Conservation (phyloP, 1,140 invertebrate species). For the Latrodectus geometricus region DNA sequence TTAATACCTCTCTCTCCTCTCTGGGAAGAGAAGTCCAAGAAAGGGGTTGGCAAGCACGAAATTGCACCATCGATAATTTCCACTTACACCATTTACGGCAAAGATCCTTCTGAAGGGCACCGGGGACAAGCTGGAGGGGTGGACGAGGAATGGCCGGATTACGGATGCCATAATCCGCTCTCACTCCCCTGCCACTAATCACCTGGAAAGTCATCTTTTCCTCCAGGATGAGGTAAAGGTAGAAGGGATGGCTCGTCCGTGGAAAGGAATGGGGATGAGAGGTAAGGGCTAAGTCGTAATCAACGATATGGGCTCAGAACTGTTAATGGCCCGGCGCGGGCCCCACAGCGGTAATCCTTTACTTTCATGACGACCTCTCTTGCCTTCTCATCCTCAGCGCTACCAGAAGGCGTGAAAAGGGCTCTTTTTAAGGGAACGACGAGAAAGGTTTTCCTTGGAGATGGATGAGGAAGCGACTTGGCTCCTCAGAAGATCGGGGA, state of each 20-base stretch:
- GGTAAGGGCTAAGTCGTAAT: neutral
- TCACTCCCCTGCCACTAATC: constrained; percentile 3
- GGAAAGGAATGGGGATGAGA: neutral
- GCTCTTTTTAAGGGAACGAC: neutral
- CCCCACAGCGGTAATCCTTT: constrained; percentile 26
- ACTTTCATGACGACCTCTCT: neutral
- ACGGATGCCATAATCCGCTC: constrained; percentile 34
- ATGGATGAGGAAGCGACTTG: neutral
- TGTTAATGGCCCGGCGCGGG: constrained; percentile 19
- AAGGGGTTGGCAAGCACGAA: neutral
- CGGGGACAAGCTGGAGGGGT: constrained; percentile 11
- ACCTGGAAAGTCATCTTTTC: constrained; percentile 26
- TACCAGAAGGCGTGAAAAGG: neutral
- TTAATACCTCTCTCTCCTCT: neutral
- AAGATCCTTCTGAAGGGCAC: constrained; percentile 5
- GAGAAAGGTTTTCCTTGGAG: neutral
- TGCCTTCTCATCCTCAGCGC: neutral
- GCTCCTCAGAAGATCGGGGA: neutral
- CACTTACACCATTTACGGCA: constrained; percentile 18
- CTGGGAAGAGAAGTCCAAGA: constrained; percentile 17
- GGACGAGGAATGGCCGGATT: constrained; percentile 25
- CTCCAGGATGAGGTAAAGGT: constrained; percentile 13
- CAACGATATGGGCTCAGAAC: constrained; percentile 13
- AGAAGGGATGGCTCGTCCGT: neutral
- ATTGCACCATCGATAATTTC: constrained; percentile 23